phyloP scores from a whole-genome alignment of 1,140 invertebrate genomes.

The Oryctes rhinoceros region DNA sequence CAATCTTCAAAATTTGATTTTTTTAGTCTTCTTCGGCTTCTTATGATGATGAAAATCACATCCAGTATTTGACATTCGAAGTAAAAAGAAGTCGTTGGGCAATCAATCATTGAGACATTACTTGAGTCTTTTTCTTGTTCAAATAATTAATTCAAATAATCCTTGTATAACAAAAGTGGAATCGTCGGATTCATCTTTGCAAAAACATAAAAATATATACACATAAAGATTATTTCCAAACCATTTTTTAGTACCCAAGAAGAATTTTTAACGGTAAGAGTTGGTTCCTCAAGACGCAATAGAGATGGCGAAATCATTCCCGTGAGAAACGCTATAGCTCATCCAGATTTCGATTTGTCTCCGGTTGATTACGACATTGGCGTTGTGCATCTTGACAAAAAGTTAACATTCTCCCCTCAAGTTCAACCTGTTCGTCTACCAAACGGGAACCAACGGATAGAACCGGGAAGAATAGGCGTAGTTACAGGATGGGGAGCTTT shows the following conservation, averaged over 20 bases:
- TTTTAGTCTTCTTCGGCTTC: too few species aligned
- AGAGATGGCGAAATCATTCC: conserved; percentile 53
- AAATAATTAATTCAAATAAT: too few species aligned
- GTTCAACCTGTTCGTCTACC: conserved; percentile 39
- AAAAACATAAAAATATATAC: too few species aligned
- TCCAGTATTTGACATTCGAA: too few species aligned
- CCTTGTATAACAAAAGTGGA: too few species aligned
- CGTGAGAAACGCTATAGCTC: conserved; percentile 52
- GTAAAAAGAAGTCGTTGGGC: too few species aligned
- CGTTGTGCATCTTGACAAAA: conserved; percentile 51
- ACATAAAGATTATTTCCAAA: neutral
- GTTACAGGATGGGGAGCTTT: conserved; percentile 54
- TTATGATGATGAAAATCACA: too few species aligned
- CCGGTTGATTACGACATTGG: conserved; percentile 59
- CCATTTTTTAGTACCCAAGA: conserved; percentile 5
- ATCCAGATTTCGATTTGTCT: conserved; percentile 54
- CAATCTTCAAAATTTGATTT: too few species aligned
- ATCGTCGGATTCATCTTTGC: too few species aligned
- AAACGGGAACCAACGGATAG: neutral
- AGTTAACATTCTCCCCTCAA: conserved; percentile 24
- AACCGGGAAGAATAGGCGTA: conserved; percentile 32
- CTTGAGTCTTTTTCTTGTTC: too few species aligned
- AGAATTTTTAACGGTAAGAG: conserved; percentile 40
- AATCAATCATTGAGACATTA: too few species aligned
- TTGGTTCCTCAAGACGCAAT: conserved; percentile 40